A percentile compares a stretch with the other conserved stretches of the same genome.
Evolutionary conservation across 2,797 vertebrate genomes (phyloP).

Genomic region (Anguilla marmorata): DNA sequence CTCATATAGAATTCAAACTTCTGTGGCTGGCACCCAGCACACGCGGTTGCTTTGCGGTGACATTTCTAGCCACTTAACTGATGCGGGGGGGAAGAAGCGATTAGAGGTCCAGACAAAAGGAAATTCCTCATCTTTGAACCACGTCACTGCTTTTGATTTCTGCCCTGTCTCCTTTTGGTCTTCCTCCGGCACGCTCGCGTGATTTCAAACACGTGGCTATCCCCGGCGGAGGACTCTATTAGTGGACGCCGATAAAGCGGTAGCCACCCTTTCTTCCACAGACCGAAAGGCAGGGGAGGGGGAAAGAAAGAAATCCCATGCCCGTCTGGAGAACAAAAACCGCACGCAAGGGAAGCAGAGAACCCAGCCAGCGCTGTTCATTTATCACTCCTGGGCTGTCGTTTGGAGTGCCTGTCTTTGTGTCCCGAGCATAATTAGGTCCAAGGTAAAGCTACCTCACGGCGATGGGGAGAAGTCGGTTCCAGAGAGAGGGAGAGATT

Average conservation of each 20-base stretch:
- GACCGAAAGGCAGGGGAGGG: background rate
- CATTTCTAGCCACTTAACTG: slow-evolving; percentile 2
- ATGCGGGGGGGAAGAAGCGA: background rate
- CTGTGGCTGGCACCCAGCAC: background rate
- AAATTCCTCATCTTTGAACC: background rate
- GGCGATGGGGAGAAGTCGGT: background rate
- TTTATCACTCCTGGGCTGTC: slow-evolving; percentile 7
- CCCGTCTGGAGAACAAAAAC: background rate
- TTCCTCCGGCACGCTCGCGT: background rate
- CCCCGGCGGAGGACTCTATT: background rate
- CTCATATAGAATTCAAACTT: background rate
- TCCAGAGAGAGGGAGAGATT: slow-evolving; percentile 38
- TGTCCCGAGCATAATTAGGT: slow-evolving; percentile 41
- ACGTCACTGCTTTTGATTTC: background rate
- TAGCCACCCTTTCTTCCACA: background rate
- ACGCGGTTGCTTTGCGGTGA: background rate
- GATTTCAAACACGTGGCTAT: background rate
- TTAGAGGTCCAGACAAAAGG: background rate
- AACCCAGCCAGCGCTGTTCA: background rate
- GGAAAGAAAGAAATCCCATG: background rate
- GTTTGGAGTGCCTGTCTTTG: background rate
- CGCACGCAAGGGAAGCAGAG: background rate
- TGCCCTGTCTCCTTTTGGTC: background rate
- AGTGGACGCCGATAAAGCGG: background rate
- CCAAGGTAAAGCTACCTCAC: slow-evolving; percentile 37